Percentiles rank a stretch among this genome's conserved stretches.
phyloP scores from a whole-genome alignment of 1,140 invertebrate species.

The Myzus persicae region DNA sequence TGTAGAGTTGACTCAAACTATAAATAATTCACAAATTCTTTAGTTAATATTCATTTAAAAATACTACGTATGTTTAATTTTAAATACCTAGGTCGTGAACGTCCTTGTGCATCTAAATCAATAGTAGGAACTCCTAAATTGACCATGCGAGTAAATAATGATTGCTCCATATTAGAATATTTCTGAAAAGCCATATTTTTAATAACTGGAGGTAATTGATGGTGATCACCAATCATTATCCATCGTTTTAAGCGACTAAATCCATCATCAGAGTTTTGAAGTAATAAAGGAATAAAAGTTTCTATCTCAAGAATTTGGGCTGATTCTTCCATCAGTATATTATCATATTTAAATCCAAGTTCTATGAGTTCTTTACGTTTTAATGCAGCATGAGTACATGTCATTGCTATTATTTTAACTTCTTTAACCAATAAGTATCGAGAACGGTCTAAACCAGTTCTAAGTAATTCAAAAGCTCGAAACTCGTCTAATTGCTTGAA shows the following conservation, averaged over 20 bases:
- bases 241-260: constrained; percentile 96
- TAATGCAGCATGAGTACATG: constrained; percentile 98
- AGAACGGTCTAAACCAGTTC: constrained; percentile 93
- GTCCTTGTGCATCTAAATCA: constrained; percentile 96
- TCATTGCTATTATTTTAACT: constrained; percentile 99
- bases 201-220: constrained; percentile 98
- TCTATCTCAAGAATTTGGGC: constrained; percentile 99
- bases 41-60: neutral
- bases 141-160: constrained; percentile 95
- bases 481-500: constrained; percentile 98
- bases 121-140: constrained; percentile 95
- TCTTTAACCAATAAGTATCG: constrained; percentile 98
- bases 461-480: constrained; percentile 93
- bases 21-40: constrained; percentile 59
- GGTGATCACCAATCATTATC: constrained; percentile 99
- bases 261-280: constrained; percentile 97
- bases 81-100: constrained; percentile 81
- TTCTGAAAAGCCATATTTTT: constrained; percentile 99
- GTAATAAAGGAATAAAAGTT: constrained; percentile 96
- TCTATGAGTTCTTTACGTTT: constrained; percentile 96
- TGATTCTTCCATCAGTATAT: constrained; percentile 99
- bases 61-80: neutral
- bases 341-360: constrained; percentile 96
- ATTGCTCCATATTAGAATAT: constrained; percentile 99
- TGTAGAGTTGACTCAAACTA: constrained; percentile 93